These are phyloP conservation scores for Myotis daubentonii DNA, from an alignment of 2,797 vertebrate species.

Conservation along the genomic window DNA sequence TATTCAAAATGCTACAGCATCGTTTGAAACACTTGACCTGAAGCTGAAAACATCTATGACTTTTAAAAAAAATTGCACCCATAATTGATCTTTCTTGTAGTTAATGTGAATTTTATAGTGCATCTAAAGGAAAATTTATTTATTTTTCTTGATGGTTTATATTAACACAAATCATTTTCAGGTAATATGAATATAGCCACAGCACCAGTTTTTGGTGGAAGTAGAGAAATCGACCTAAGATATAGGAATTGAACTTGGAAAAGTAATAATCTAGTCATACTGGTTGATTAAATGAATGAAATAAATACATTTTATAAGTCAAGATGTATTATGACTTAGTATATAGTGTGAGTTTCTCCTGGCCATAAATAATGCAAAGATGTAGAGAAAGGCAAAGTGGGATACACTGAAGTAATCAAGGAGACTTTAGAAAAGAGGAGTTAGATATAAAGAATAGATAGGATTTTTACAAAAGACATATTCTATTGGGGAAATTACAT, in stretches of 20 bases:
- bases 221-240: background rate
- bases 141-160: conserved; percentile 46
- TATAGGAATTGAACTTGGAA: background rate
- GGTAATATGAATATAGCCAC: background rate
- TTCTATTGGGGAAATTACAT: background rate
- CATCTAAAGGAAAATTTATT: conserved; percentile 5
- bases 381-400: background rate
- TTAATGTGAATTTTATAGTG: background rate
- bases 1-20: background rate
- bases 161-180: conserved; percentile 18
- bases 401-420: background rate
- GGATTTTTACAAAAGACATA: background rate
- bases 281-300: conserved; percentile 4
- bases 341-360: background rate
- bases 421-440: background rate
- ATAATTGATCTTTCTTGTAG: background rate
- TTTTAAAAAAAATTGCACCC: background rate
- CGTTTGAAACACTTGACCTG: background rate
- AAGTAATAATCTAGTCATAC: background rate
- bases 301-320: background rate
- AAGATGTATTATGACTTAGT: background rate
- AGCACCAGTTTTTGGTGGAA: background rate
- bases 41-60: background rate
- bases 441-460: background rate
- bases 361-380: background rate